Evolutionary conservation across 1,140 invertebrate genomes (phyloP).

Genomic region (Drosophila watanabei): DNA sequence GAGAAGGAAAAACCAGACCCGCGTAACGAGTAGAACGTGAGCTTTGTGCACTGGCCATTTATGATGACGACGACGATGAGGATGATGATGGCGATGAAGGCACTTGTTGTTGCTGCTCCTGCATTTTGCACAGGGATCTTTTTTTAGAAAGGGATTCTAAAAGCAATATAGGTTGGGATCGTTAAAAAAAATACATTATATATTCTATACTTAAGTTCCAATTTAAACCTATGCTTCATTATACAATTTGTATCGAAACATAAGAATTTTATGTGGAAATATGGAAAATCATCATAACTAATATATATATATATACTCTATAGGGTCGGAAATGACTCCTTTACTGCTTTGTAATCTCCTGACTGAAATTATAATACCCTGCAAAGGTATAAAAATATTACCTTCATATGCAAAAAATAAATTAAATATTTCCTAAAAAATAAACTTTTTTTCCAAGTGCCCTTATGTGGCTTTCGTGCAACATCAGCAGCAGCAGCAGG

Average conservation of each 20-base stretch:
- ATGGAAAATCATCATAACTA: too few relatives aligned
- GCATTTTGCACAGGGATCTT: slow-evolving; percentile 21
- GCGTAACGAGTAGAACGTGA: slow-evolving; percentile 77
- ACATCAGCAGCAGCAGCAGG: slow-evolving; percentile 72
- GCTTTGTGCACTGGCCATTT: slow-evolving; percentile 66
- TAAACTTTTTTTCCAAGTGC: slow-evolving; percentile 22
- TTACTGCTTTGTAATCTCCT: too few relatives aligned
- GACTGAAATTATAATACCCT: too few relatives aligned
- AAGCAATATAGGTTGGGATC: background rate
- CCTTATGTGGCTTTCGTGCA: slow-evolving; percentile 41
- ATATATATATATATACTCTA: too few relatives aligned
- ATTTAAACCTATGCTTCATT: too few relatives aligned
- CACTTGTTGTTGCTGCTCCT: slow-evolving; percentile 65
- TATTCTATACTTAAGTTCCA: too few relatives aligned
- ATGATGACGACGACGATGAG: slow-evolving; percentile 52
- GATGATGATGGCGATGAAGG: slow-evolving; percentile 50
- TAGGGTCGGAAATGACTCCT: too few relatives aligned
- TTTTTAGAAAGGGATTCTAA: background rate
- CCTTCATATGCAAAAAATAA: background rate
- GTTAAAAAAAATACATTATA: background rate
- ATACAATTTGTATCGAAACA: too few relatives aligned
- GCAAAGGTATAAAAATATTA: background rate
- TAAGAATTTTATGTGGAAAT: too few relatives aligned
- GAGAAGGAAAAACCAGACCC: slow-evolving; percentile 38
- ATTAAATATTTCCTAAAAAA: background rate